Conservation (phyloP, 2,113 vertebrate species). For the Callocephalon fimbriatum region DNA sequence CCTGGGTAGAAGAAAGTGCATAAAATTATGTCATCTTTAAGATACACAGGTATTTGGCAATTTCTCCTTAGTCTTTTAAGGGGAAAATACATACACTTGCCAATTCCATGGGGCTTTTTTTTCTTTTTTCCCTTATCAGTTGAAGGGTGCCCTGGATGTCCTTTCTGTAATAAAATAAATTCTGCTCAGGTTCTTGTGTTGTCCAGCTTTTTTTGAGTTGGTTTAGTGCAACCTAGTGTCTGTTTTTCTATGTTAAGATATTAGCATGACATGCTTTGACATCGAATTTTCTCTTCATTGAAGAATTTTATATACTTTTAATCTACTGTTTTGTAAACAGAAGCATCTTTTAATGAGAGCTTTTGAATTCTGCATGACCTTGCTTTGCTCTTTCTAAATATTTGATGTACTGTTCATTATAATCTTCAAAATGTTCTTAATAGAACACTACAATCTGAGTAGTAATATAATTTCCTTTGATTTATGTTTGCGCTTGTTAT, state of each 20-base stretch:
- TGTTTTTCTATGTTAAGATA: background rate
- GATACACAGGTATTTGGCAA: background rate
- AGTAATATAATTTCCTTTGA: no score
- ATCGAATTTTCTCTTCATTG: background rate
- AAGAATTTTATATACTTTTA: background rate
- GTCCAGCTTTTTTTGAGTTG: background rate
- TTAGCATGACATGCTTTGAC: background rate
- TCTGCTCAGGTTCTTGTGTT: background rate
- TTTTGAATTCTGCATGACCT: no score
- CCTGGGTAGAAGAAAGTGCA: background rate
- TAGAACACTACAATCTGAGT: no score
- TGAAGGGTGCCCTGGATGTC: background rate
- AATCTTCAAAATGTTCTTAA: no score
- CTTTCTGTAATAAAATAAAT: background rate
- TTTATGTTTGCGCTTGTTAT: background rate
- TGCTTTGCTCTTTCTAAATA: no score
- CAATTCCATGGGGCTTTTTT: fast-evolving
- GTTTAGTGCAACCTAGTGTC: background rate
- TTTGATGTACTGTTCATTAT: no score
- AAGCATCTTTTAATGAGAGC: no score
- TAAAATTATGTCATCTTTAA: background rate
- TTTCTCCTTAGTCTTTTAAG: background rate
- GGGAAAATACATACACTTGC: background rate
- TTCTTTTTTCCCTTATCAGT: background rate
- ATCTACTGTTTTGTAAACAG: background rate